These are phyloP conservation scores for Temnothorax nylanderi DNA, from an alignment of 1,140 invertebrate genomes.

Conservation along the genomic window DNA sequence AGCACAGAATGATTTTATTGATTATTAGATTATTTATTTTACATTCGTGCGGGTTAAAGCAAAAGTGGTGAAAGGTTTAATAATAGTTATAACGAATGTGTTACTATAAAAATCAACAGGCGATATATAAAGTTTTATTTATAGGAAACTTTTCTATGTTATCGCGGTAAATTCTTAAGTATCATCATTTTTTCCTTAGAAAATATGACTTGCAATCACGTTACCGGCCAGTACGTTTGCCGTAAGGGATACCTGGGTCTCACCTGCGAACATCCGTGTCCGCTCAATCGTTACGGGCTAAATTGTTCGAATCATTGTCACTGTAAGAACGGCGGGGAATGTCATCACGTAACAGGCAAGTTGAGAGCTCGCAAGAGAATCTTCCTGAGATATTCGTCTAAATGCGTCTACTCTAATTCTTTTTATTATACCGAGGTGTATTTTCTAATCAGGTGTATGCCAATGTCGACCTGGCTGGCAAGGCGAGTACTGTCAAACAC, in stretches of 20 bases:
- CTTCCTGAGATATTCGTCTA: neutral
- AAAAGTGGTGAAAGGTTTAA: neutral
- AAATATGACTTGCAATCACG: conserved; percentile 94
- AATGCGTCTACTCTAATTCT: neutral
- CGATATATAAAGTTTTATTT: neutral
- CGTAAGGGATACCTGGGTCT: conserved; percentile 93
- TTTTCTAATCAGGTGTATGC: conserved; percentile 88
- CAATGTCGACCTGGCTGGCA: conserved; percentile 94
- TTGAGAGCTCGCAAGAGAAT: neutral
- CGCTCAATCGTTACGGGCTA: conserved; percentile 90
- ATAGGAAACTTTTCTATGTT: neutral
- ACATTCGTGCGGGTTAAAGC: neutral
- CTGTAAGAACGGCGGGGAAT: conserved; percentile 95
- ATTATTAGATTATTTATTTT: neutral
- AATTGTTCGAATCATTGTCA: conserved; percentile 92
- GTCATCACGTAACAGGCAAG: conserved; percentile 94
- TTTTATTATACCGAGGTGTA: neutral
- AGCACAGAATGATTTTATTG: neutral
- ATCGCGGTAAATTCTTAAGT: too few relatives aligned
- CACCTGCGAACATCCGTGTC: conserved; percentile 94
- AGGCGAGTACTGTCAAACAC: conserved; percentile 91
- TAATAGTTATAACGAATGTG: neutral
- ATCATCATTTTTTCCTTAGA: conserved; percentile 79
- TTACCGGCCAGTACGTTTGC: conserved; percentile 94
- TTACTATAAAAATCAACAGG: neutral